A percentile compares a stretch with the other conserved stretches of the same genome.
These are phyloP conservation scores for Liparis tanakae DNA, from an alignment of 2,797 vertebrate species.

Conservation along the genomic window DNA sequence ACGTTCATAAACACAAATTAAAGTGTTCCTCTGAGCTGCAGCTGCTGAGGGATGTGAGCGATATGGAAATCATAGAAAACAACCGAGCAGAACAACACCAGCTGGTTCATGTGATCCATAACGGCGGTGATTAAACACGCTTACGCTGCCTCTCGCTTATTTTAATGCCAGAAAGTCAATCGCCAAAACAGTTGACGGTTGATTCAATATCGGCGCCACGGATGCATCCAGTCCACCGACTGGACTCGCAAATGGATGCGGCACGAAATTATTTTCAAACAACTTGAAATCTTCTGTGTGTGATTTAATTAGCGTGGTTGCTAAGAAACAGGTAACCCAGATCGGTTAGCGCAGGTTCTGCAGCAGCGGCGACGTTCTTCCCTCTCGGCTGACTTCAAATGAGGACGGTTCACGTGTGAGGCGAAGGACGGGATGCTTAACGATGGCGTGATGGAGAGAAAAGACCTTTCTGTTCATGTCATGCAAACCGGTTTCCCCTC, in stretches of 20 bases:
- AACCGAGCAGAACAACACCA: neutral
- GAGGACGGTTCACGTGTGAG: slow-evolving; percentile 11
- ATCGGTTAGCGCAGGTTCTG: slow-evolving; percentile 50
- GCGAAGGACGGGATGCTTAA: slow-evolving; percentile 11
- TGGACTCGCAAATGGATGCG: slow-evolving; percentile 26
- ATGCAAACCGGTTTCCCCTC: neutral
- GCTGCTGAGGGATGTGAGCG: neutral
- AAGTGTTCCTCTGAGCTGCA: slow-evolving; percentile 4
- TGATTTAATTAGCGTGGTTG: slow-evolving; percentile 70
- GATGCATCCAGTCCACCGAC: slow-evolving; percentile 17
- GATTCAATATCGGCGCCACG: slow-evolving; percentile 4
- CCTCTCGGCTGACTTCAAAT: slow-evolving; percentile 37
- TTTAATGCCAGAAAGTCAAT: slow-evolving; percentile 41
- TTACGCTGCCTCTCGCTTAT: slow-evolving; percentile 4
- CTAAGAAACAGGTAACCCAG: slow-evolving; percentile 71
- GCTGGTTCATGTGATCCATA: slow-evolving; percentile 25
- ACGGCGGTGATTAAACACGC: slow-evolving; percentile 18
- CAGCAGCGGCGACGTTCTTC: slow-evolving; percentile 20
- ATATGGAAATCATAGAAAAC: neutral
- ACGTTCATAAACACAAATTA: neutral
- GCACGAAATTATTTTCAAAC: slow-evolving; percentile 24
- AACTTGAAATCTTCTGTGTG: slow-evolving; percentile 13
- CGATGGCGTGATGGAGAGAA: neutral
- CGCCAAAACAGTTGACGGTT: slow-evolving; percentile 2
- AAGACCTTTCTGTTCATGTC: neutral